A percentile compares a stretch with the other conserved stretches of the same genome.
Evolutionary conservation across 2,113 vertebrate species (phyloP).

Genomic region (Perognathus longimembris): DNA sequence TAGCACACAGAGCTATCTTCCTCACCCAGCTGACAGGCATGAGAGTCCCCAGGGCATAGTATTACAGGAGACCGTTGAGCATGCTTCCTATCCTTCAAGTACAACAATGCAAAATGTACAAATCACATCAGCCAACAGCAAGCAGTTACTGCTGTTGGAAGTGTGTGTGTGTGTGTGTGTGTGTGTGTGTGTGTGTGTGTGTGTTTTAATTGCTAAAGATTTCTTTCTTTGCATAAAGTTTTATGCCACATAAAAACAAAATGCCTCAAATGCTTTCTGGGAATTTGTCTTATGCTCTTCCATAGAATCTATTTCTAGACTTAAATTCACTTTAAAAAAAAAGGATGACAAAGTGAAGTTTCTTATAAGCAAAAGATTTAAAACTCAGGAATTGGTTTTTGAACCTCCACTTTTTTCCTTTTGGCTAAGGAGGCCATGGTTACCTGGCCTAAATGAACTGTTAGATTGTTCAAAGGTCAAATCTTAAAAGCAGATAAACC

Average conservation of each 20-base stretch:
- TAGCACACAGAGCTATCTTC: slow-evolving; percentile 73
- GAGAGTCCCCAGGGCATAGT: slow-evolving; percentile 67
- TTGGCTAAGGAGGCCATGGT: not conserved
- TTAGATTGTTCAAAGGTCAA: not conserved
- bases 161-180: not conserved
- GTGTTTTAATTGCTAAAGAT: not conserved
- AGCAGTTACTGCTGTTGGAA: slow-evolving; percentile 48
- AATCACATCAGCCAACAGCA: slow-evolving; percentile 61
- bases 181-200: not conserved
- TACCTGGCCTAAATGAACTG: not conserved
- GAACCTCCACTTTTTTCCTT: not conserved
- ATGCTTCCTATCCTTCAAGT: slow-evolving; percentile 58
- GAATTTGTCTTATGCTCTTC: not conserved
- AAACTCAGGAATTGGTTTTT: not conserved
- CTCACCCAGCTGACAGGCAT: slow-evolving; percentile 75
- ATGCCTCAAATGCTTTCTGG: not conserved
- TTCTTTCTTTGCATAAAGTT: slow-evolving; percentile 31
- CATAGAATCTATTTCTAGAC: not conserved
- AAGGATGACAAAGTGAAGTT: not conserved
- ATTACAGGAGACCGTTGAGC: slow-evolving; percentile 57
- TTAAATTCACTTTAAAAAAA: slow-evolving; percentile 15
- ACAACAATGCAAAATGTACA: slow-evolving; percentile 58
- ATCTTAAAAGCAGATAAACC: not conserved
- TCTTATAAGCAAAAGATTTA: not conserved
- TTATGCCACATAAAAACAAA: not conserved